Evolutionary conservation across 2,888 invertebrate genomes (phyloP).

Genomic region (Polydrusus pterygomalis): DNA sequence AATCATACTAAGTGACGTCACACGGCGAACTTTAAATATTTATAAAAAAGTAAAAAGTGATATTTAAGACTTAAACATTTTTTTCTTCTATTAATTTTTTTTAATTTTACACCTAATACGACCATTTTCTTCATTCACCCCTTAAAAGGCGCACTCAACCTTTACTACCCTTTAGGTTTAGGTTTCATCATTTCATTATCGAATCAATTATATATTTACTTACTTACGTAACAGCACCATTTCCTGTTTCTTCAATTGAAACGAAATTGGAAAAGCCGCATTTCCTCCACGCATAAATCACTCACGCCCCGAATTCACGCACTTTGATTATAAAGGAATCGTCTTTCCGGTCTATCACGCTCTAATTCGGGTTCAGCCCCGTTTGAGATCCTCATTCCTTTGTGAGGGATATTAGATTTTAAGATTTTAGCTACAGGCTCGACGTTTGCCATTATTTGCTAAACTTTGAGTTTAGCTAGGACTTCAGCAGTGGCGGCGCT

Average conservation of each 20-base stretch:
- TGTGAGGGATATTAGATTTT: slow-evolving; percentile 1
- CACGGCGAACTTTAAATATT: no score
- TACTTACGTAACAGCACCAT: background rate
- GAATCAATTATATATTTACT: background rate
- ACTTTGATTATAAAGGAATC: slow-evolving; percentile 37
- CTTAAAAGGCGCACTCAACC: no score
- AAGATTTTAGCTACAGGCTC: slow-evolving; percentile 5
- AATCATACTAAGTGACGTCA: no score
- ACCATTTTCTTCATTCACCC: no score
- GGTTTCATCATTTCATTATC: no score
- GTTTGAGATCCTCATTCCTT: slow-evolving; percentile 2
- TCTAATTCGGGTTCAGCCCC: slow-evolving; percentile 14
- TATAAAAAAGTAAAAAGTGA: no score
- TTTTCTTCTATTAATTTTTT: no score
- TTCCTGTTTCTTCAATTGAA: slow-evolving; percentile 12
- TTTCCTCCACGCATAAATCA: slow-evolving; percentile 39
- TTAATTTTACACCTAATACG: no score
- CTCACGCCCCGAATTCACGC: slow-evolving; percentile 22
- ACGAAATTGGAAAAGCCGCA: slow-evolving; percentile 31
- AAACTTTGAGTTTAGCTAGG: background rate
- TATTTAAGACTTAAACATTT: no score
- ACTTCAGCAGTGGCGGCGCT: no score
- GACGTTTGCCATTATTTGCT: background rate
- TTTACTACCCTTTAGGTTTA: no score
- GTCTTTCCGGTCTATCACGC: slow-evolving; percentile 43